phyloP scores from a whole-genome alignment of 2,797 vertebrate species.

The Ptychadena robeensis region DNA sequence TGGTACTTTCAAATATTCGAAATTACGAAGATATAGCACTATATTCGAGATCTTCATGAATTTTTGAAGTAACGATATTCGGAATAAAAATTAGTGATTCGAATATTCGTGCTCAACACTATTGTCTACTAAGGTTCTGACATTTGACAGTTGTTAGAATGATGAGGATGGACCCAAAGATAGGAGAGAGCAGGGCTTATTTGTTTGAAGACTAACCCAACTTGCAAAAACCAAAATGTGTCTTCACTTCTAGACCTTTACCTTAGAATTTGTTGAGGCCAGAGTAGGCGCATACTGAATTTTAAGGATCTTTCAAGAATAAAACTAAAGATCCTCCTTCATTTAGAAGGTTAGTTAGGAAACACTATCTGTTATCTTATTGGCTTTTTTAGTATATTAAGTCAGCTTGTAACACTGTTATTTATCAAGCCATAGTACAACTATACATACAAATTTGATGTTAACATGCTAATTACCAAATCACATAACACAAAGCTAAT shows the following conservation, averaged over 20 bases:
- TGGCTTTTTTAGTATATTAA: too few relatives aligned
- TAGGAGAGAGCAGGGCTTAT: too few relatives aligned
- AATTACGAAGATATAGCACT: too few relatives aligned
- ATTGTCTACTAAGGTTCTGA: background rate
- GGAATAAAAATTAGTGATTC: too few relatives aligned
- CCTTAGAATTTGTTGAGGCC: background rate
- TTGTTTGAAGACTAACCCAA: background rate
- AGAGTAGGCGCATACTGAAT: background rate
- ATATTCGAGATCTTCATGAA: too few relatives aligned
- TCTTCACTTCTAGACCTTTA: background rate
- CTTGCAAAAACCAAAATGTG: background rate
- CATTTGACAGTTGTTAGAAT: background rate
- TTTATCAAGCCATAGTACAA: background rate
- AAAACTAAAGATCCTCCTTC: background rate
- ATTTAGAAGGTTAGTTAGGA: too few relatives aligned
- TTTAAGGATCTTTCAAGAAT: background rate
- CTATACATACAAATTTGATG: background rate
- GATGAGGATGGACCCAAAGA: background rate
- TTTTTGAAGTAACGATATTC: too few relatives aligned
- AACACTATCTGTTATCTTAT: too few relatives aligned
- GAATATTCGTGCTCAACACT: too few relatives aligned
- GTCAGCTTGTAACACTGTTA: too few relatives aligned
- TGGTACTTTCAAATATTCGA: too few relatives aligned
- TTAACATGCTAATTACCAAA: conserved; percentile 43
- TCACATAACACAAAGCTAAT: conserved; percentile 30